Evolutionary conservation across 1,140 invertebrate species (phyloP), one percentile per base, ranked within the genome.

Genomic region (Aporrectodea caliginosa): DNA sequence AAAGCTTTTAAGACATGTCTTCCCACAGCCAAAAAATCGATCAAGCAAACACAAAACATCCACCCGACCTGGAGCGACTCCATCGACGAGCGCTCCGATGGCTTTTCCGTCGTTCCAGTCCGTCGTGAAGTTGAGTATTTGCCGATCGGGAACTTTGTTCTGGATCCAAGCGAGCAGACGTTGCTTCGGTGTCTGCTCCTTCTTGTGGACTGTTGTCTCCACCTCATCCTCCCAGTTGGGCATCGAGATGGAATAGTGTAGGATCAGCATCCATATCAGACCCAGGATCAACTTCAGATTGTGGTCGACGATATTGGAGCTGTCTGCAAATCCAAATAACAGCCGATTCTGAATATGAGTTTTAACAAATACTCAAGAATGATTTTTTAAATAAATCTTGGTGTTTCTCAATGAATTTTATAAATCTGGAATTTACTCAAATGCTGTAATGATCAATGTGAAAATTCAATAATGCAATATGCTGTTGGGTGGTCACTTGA

Each of bases 241-340:
- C 92, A 95, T 93, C 69, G 95, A 95, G 83, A 97, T 97, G 75
- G 95, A 96, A 87, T 97, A 97, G 87, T 97, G 95, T 35, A 97
- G 90, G 90, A 97, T 97, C 22, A 97, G 90, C 0, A 94, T 96
- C 95, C 95, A 97, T 92, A 97, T 95, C 85, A 97, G 87, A 82
- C 95, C 95, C 79, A 97, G 91, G 84, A 97, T 97, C 83, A 97
- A 88, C 88, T 97, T 97, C 85, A 96, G 87, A 88, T 96, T 95
- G 83, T 93, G 93, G 87, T 97, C 95, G 14, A 96, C 94, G 84
- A 97, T 97, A 88, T 97, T 93, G 69, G 93, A 82, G 82, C 85
- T 87, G 83, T 88, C 95, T 84, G 97, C 97, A 87, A 96, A 68
- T n/a, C n/a, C n/a, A n/a, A n/a, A n/a, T n/a, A n/a, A n/a, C n/a